These are phyloP conservation scores for Spongilla lacustris DNA, from an alignment of 37 sponge, comb jelly and placozoan species.

Conservation along the genomic window DNA sequence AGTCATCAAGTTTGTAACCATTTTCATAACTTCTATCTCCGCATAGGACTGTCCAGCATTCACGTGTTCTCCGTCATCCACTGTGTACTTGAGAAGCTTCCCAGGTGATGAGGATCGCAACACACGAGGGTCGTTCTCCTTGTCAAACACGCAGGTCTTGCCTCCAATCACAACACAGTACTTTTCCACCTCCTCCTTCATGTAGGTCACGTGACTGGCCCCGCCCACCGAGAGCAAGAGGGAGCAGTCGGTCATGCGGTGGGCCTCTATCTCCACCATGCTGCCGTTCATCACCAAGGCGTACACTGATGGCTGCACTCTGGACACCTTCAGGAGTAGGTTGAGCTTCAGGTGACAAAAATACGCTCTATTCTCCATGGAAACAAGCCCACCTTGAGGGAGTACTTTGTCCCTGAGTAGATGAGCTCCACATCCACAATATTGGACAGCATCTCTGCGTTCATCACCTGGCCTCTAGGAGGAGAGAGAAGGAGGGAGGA, in stretches of 20 bases:
- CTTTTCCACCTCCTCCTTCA: slow-evolving; percentile 90
- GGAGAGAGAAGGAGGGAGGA: neutral
- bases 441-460: slow-evolving; percentile 86
- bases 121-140: slow-evolving; percentile 93
- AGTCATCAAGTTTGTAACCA: slow-evolving; percentile 79
- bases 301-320: slow-evolving; percentile 54
- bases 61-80: slow-evolving; percentile 88
- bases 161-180: slow-evolving; percentile 84
- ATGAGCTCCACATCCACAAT: slow-evolving; percentile 91
- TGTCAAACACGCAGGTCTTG: slow-evolving; percentile 93
- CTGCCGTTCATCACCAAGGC: slow-evolving; percentile 84
- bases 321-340: no score
- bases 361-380: neutral
- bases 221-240: slow-evolving; percentile 83
- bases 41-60: slow-evolving; percentile 74
- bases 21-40: slow-evolving; percentile 99
- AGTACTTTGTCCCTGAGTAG: slow-evolving; percentile 84
- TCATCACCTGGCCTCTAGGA: slow-evolving; percentile 91
- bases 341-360: neutral
- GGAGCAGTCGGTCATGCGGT: slow-evolving; percentile 87
- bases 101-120: slow-evolving; percentile 90
- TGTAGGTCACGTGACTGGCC: slow-evolving; percentile 88
- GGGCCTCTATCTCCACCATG: slow-evolving; percentile 76
- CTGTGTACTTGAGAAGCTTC: slow-evolving; percentile 87
- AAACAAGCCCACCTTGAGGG: slow-evolving; percentile 34